A percentile compares a stretch with the other conserved stretches of the same genome.
These are phyloP conservation scores for Sphaerophoria rueppellii DNA, from an alignment of 2,888 invertebrate genomes.

Conservation along the genomic window DNA sequence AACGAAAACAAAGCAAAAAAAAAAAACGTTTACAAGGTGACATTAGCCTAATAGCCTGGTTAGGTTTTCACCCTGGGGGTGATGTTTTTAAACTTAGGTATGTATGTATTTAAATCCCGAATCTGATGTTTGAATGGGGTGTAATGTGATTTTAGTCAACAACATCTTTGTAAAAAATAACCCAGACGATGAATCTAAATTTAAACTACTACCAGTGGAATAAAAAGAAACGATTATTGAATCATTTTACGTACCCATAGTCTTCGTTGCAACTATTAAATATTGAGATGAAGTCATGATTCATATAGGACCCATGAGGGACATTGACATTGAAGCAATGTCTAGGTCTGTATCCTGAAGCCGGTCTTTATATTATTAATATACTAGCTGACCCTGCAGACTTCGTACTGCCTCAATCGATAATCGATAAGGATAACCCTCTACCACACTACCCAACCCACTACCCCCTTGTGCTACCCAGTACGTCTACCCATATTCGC, in stretches of 20 bases:
- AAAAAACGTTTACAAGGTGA: constrained; percentile 30
- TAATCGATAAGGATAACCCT: too few relatives aligned
- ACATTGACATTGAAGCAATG: too few relatives aligned
- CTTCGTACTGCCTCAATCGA: too few relatives aligned
- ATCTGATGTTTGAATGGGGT: constrained; percentile 14
- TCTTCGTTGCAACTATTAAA: too few relatives aligned
- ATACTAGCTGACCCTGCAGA: too few relatives aligned
- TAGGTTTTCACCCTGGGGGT: constrained; percentile 22
- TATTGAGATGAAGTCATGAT: too few relatives aligned
- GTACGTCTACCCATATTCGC: too few relatives aligned
- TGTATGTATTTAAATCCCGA: constrained; percentile 19
- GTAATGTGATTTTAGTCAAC: constrained; percentile 21
- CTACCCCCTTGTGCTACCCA: too few relatives aligned
- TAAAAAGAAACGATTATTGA: not conserved
- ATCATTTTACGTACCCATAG: not conserved
- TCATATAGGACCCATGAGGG: too few relatives aligned
- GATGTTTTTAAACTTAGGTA: constrained; percentile 9
- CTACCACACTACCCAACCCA: too few relatives aligned
- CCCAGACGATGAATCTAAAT: not conserved
- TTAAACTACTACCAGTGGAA: constrained; percentile 6
- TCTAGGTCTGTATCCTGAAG: too few relatives aligned
- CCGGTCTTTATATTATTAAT: not conserved
- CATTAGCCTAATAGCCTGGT: constrained; percentile 43
- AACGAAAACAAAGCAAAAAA: constrained; percentile 7
- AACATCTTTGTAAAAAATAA: not conserved